phyloP scores from a whole-genome alignment of 2,113 vertebrate species.

The Mesocricetus auratus region DNA sequence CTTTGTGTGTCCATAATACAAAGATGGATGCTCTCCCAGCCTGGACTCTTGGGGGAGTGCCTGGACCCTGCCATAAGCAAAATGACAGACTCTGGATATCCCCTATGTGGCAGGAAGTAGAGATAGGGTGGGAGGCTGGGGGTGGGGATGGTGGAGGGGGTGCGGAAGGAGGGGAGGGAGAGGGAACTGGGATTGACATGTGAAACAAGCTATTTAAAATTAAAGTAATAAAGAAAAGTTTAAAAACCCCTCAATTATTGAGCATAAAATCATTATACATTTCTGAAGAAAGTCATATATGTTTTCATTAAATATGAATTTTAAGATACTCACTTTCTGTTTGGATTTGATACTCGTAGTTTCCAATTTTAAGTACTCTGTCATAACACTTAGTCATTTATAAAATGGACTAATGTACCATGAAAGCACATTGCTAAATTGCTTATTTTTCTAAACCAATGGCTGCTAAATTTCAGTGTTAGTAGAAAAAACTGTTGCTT shows the following conservation, averaged over 20 bases:
- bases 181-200: too few species aligned
- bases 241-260: constrained; percentile 28
- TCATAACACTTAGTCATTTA: neutral
- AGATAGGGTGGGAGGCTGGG: too few species aligned
- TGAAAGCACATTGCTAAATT: neutral
- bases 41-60: too few species aligned
- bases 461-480: neutral
- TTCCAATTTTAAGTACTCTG: constrained; percentile 24
- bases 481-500: constrained; percentile 34
- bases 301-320: constrained; percentile 48
- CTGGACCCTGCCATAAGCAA: too few species aligned
- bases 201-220: too few species aligned
- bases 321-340: constrained; percentile 44
- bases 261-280: neutral
- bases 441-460: constrained; percentile 50
- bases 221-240: too few species aligned
- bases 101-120: too few species aligned
- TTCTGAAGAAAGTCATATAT: constrained; percentile 22
- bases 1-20: too few species aligned
- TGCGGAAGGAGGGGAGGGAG: too few species aligned
- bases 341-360: constrained; percentile 19
- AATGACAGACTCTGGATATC: too few species aligned
- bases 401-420: neutral
- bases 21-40: too few species aligned
- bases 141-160: too few species aligned